Evolutionary conservation across 2,888 invertebrate genomes (phyloP).

Genomic region (Noctua fimbriata): DNA sequence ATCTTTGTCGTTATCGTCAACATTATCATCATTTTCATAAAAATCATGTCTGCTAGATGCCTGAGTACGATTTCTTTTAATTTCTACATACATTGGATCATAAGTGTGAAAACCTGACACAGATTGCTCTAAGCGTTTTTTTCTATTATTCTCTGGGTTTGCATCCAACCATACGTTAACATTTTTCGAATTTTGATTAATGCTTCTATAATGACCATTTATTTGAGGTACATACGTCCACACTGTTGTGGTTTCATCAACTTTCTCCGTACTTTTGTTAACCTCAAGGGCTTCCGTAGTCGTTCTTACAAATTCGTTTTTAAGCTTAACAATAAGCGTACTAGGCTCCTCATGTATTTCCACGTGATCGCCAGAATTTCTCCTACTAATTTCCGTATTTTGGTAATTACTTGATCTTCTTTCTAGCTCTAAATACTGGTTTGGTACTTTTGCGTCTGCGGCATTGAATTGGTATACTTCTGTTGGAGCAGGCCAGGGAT

Average conservation of each 20-base stretch:
- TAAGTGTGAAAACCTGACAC: conserved; percentile 76
- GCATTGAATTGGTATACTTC: conserved; percentile 83
- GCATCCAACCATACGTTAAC: conserved; percentile 70
- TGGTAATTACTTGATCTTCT: conserved; percentile 61
- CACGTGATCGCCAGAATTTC: conserved; percentile 46
- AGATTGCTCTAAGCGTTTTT: conserved; percentile 78
- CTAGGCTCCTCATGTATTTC: conserved; percentile 64
- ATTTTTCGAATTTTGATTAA: conserved; percentile 75
- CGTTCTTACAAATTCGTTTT: conserved; percentile 73
- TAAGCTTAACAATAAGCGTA: conserved; percentile 77
- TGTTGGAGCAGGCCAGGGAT: conserved; percentile 73
- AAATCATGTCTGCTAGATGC: conserved; percentile 43
- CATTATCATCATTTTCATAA: conserved; percentile 12
- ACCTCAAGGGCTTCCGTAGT: conserved; percentile 49
- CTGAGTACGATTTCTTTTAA: conserved; percentile 79
- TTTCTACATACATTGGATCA: conserved; percentile 83
- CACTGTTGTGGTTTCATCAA: conserved; percentile 66
- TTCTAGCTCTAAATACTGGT: conserved; percentile 74
- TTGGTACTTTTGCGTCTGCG: conserved; percentile 85
- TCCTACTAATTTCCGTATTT: conserved; percentile 54
- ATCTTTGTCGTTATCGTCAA: conserved; percentile 16
- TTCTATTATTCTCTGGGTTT: conserved; percentile 78
- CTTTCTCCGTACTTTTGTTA: conserved; percentile 51
- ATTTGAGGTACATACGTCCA: conserved; percentile 84
- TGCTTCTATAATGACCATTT: conserved; percentile 85